These are phyloP conservation scores for Macrosteles quadrilineatus DNA, from an alignment of 1,140 invertebrate species.

Conservation along the genomic window DNA sequence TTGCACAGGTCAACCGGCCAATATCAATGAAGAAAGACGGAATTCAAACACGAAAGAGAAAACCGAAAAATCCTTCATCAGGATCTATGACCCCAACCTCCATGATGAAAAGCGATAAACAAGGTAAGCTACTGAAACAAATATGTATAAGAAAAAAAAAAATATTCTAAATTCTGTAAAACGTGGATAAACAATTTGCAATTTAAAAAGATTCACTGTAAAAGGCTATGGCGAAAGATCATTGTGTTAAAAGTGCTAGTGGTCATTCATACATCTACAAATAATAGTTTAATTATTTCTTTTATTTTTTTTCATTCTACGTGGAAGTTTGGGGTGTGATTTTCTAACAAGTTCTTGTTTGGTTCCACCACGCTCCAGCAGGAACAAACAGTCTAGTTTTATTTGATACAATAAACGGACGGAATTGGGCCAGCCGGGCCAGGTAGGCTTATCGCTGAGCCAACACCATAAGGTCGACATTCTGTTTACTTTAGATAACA, in stretches of 20 bases:
- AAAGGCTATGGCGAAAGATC: too few species aligned
- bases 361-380: too few species aligned
- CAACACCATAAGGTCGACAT: slow-evolving; percentile 7
- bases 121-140: slow-evolving; percentile 11
- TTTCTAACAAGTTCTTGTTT: too few species aligned
- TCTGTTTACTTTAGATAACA: slow-evolving; percentile 13
- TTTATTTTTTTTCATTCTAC: too few species aligned
- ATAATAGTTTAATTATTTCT: too few species aligned
- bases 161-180: too few species aligned
- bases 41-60: slow-evolving; percentile 90
- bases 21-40: slow-evolving; percentile 95
- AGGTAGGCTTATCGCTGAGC: not conserved
- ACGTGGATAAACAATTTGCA: too few species aligned
- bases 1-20: slow-evolving; percentile 75
- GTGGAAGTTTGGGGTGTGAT: too few species aligned
- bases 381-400: not conserved
- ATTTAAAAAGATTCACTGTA: too few species aligned
- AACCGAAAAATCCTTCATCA: slow-evolving; percentile 50
- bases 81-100: slow-evolving; percentile 21
- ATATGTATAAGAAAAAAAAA: too few species aligned
- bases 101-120: slow-evolving; percentile 23
- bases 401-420: not conserved
- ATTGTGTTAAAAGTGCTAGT: too few species aligned
- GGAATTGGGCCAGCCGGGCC: slow-evolving; percentile 4
- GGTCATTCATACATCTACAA: too few species aligned